Base-by-base conservation (phyloP, 2,113 vertebrate genomes). In the Motacilla tschutschensis region DNA sequence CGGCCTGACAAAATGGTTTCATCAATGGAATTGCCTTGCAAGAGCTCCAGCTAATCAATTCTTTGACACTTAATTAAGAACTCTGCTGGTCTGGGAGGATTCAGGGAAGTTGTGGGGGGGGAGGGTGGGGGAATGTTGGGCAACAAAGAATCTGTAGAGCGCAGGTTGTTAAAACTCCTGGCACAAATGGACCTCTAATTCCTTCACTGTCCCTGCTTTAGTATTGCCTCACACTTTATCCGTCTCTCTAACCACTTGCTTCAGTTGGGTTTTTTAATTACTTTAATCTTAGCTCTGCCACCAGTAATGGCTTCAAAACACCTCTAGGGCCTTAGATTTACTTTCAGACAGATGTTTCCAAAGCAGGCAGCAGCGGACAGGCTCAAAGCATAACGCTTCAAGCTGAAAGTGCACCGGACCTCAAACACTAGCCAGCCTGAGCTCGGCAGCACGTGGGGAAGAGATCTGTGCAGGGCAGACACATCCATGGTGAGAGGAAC, bases 1-100 rank as follows among this genome's bases (percentile, higher is more conserved):
- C 2, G 13, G 75, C 58, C 89, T 96, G 96, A 96, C 95, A 96
- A 96, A 96, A 97, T 91, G 73, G 91, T 92, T 96, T 96, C 95
- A 95, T 96, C 96, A 95, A 96, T 95, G 95, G 92, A 94, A 95
- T 79, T 94, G 90, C 88, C 65, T 86, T 93, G 81, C 88, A 93
- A 92, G 88, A 94, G 81, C 59, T 83, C 81, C 66, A 62, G 58
- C 93, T 97, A 94, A 97, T 96, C 96, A 97, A 96, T 97, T 95
- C 77, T 94, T 96, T 95, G 95, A 96, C 90, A 95, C 91, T 96
- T 97, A 95, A 96, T 96, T 95, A 96, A 96, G 92, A 94, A 95
- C 86, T 88, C 92, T 88, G 89, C 79, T 89, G 84, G 78, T 90
- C 89, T 95, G 85, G 82, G 73, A 96, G 93, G 70, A 94, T 95